A percentile compares a stretch with the other conserved stretches of the same genome.
These are phyloP conservation scores for Callopanchax toddi DNA, from an alignment of 2,113 vertebrate species.

Conservation along the genomic window DNA sequence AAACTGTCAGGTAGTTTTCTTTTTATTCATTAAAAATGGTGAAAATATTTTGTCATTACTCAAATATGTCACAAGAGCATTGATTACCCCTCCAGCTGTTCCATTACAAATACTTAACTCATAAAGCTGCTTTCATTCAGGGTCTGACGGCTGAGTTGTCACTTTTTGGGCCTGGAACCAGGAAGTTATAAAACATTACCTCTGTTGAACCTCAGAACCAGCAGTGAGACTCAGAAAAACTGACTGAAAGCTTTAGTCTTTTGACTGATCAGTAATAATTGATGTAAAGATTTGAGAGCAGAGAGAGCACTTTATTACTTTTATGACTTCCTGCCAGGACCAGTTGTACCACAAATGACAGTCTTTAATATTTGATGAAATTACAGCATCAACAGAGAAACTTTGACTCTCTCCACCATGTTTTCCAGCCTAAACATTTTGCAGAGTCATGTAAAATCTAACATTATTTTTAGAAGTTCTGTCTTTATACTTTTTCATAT, in stretches of 20 bases:
- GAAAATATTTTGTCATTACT: background rate
- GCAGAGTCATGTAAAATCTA: constrained; percentile 6
- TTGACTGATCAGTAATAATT: constrained; percentile 37
- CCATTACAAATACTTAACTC: background rate
- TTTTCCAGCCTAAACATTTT: constrained; percentile 17
- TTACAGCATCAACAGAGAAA: constrained; percentile 12
- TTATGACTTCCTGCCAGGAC: constrained; percentile 32
- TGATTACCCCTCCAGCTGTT: background rate
- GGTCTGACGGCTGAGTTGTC: background rate
- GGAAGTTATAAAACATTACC: background rate
- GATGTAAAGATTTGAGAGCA: constrained; percentile 13
- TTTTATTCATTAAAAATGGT: background rate
- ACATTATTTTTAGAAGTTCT: background rate
- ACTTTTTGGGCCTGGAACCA: background rate
- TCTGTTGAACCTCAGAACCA: background rate
- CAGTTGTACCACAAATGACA: constrained; percentile 44
- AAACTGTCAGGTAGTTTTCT: background rate
- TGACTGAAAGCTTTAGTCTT: constrained; percentile 12
- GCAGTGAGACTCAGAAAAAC: background rate
- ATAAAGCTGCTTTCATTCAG: background rate
- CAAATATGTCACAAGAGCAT: background rate
- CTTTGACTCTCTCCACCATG: background rate
- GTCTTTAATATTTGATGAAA: constrained; percentile 45
- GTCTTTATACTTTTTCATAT: background rate
- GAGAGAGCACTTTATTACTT: constrained; percentile 41